These are phyloP conservation scores for Anorthoa munda DNA, from an alignment of 2,888 invertebrate species.

Conservation along the genomic window DNA sequence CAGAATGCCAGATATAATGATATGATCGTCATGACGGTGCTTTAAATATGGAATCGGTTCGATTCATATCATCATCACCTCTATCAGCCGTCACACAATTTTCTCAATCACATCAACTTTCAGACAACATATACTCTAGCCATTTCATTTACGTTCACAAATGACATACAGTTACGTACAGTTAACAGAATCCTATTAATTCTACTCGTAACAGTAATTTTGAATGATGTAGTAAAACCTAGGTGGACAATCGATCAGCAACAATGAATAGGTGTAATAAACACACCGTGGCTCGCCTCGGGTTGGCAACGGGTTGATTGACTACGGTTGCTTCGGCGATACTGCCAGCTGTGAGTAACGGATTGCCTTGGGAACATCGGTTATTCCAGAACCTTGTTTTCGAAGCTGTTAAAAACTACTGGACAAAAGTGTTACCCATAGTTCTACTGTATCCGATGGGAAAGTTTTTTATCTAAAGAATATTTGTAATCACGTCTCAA, in stretches of 20 bases:
- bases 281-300: slow-evolving; percentile 23
- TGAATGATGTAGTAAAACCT: slow-evolving; percentile 24
- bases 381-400: background rate
- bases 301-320: slow-evolving; percentile 33
- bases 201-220: slow-evolving; percentile 8
- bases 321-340: slow-evolving; percentile 23
- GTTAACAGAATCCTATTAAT: background rate
- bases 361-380: slow-evolving; percentile 10
- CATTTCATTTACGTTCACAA: background rate
- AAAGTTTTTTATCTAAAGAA: too few species aligned
- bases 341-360: slow-evolving; percentile 38
- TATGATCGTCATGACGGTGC: too few species aligned
- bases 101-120: too few species aligned
- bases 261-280: slow-evolving; percentile 43
- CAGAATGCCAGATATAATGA: too few species aligned
- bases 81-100: too few species aligned
- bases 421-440: background rate
- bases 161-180: background rate
- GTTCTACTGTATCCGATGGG: background rate
- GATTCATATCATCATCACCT: too few species aligned
- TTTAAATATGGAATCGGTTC: too few species aligned
- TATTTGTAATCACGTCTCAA: too few species aligned
- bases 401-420: background rate
- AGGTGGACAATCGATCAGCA: slow-evolving; percentile 26
- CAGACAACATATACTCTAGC: too few species aligned